Evolutionary conservation across 2,113 vertebrate genomes (phyloP), one percentile per base, ranked within the genome.

Genomic region (Leptobrachium ailaonicum): DNA sequence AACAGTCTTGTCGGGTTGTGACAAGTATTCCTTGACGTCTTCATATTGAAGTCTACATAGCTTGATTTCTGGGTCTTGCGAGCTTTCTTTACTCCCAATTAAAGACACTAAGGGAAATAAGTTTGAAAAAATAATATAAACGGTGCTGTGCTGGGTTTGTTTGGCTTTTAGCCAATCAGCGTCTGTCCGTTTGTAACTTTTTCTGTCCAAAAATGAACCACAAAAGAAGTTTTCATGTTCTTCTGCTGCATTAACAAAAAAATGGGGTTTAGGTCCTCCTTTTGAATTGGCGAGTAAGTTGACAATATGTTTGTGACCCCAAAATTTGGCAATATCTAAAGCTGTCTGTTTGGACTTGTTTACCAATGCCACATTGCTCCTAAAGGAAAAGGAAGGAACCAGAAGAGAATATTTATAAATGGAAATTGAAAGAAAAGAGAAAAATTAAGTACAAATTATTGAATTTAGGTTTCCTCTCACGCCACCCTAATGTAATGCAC

Each of bases 321-420:
- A 98, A 90, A 98, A 98, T 84, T 87, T 90, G 83, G 96, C 96
- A 67, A 98, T 92, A 53, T 98, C 96, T 73, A 92, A 87, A 75
- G 96, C 96, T 5, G 95, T 98, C 84, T 99, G 96, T 1, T 87
- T 94, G 20, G 96, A 96, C 66, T 89, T 89, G 89, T 98, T 99
- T 70, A 92, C 66, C 0, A 88, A 42, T 66, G 90, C 90, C 54
- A 82, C 94, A 83, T 97, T 94, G 80, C 95, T 96, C 76, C 96
- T 99, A 58, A 0, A 83, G 41, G 82, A 70, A 50, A 9, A 2
- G 85, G 71, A 75, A 41, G 45, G 70, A 84, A 84, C 10, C 56
- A 60, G 13, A 2, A 60, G 56, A 13, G 56, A 60, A 14, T 13
- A 60, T 60, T 60, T 2, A 60, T 12, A 50, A 50, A 50, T 50